These are phyloP conservation scores for Dione juno DNA, from an alignment of 2,888 invertebrate genomes.

Conservation along the genomic window DNA sequence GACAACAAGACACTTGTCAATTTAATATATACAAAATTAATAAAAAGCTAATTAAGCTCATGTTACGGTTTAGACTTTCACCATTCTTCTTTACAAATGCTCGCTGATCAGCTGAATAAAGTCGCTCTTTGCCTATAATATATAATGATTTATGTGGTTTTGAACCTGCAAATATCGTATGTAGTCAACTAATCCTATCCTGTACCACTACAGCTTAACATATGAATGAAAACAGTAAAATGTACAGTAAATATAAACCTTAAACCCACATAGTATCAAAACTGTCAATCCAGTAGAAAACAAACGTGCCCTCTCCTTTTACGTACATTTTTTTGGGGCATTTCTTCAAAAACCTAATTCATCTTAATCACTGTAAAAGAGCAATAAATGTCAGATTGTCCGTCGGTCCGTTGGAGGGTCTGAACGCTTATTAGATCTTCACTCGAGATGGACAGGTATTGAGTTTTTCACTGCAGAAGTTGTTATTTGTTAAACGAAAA, in stretches of 20 bases:
- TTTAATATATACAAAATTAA: too few species aligned
- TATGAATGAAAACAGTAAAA: too few species aligned
- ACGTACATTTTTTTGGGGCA: conserved; percentile 7
- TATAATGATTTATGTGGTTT: too few species aligned
- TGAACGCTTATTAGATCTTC: conserved; percentile 22
- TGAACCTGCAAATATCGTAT: too few species aligned
- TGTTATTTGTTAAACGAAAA: background rate
- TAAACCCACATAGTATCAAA: background rate
- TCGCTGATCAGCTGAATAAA: too few species aligned
- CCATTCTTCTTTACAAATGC: too few species aligned
- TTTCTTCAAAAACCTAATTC: conserved; percentile 25
- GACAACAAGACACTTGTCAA: too few species aligned
- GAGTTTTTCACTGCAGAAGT: conserved; percentile 1
- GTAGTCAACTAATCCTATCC: too few species aligned
- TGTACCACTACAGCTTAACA: too few species aligned
- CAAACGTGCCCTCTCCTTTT: background rate
- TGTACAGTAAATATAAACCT: background rate
- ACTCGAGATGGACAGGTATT: conserved; percentile 23
- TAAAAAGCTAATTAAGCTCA: too few species aligned
- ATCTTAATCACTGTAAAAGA: conserved; percentile 29
- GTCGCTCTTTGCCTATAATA: too few species aligned
- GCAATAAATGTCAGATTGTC: conserved; percentile 30
- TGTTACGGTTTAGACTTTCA: too few species aligned
- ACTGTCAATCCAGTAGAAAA: conserved; percentile 1
- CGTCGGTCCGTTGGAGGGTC: conserved; percentile 19